Evolutionary conservation across 2,888 invertebrate species (phyloP).

Genomic region (Callyntrura guangdongensis): DNA sequence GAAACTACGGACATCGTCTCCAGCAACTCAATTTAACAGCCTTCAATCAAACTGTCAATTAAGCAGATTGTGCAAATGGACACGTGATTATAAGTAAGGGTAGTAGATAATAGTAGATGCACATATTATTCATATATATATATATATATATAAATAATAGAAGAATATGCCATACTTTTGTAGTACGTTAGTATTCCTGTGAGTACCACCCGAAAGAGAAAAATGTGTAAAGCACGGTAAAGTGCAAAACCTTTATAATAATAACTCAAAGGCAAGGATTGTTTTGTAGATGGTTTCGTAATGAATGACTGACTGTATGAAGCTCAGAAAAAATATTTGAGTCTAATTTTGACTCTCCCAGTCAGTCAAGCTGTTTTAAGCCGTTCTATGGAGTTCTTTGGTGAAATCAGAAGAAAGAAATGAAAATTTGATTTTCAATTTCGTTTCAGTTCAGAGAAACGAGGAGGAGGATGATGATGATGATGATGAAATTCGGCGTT

Average conservation of each 20-base stretch:
- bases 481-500: not conserved
- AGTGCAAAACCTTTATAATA: too few species aligned
- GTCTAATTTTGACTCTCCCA: not conserved
- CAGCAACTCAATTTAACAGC: conserved; percentile 69
- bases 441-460: not conserved
- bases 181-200: too few species aligned
- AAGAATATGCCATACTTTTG: not conserved
- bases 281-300: not conserved
- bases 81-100: not conserved
- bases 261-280: too few species aligned
- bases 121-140: too few species aligned
- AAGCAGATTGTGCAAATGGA: conserved; percentile 66
- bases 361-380: not conserved
- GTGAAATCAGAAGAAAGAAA: not conserved
- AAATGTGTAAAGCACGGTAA: too few species aligned
- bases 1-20: not conserved
- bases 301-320: not conserved
- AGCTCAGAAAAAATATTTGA: too few species aligned
- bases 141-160: too few species aligned
- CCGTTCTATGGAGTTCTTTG: not conserved
- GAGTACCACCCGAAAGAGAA: too few species aligned
- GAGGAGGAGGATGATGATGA: too few species aligned
- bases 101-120: too few species aligned
- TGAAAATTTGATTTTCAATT: conserved; percentile 20
- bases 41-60: conserved; percentile 75